These are phyloP conservation scores for Brachyistius frenatus DNA, from an alignment of 2,113 vertebrate genomes.

Conservation along the genomic window DNA sequence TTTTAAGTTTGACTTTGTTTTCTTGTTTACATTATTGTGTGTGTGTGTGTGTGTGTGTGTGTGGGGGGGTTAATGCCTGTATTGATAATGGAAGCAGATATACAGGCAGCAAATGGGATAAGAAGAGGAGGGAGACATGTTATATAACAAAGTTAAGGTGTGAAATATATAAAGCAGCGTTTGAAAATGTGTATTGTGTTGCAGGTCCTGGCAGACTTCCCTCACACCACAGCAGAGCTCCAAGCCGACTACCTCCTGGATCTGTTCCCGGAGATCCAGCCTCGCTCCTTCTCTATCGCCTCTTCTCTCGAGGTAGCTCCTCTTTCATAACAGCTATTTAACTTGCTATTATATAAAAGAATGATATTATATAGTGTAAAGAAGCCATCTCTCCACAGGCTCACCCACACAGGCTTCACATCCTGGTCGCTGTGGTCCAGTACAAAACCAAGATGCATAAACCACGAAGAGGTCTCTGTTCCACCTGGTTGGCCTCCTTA, in stretches of 20 bases:
- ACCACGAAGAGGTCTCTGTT: constrained; percentile 92
- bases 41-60: too few relatives aligned
- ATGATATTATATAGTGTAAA: not conserved
- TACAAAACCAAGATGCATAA: constrained; percentile 90
- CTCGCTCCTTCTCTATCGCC: constrained; percentile 94
- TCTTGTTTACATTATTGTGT: too few relatives aligned
- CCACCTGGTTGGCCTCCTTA: constrained; percentile 93
- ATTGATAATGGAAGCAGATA: too few relatives aligned
- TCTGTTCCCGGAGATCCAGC: constrained; percentile 91
- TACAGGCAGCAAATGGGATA: too few relatives aligned
- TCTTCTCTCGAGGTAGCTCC: constrained; percentile 89
- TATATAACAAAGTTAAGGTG: too few relatives aligned
- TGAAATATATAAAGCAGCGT: too few relatives aligned
- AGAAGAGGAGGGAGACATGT: too few relatives aligned
- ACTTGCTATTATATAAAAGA: not conserved
- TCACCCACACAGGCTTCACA: constrained; percentile 87
- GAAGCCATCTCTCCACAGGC: constrained; percentile 74
- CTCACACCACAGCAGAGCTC: constrained; percentile 86
- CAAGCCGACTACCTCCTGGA: constrained; percentile 89
- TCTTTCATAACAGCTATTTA: not conserved
- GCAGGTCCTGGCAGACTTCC: constrained; percentile 92
- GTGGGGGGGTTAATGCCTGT: too few relatives aligned
- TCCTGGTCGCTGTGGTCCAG: constrained; percentile 92
- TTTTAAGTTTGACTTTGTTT: too few relatives aligned
- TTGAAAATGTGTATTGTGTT: constrained; percentile 2